Evolutionary conservation across 2,113 vertebrate genomes (phyloP), one percentile per base, ranked within the genome.

Genomic region (Ailuropoda melanoleuca): DNA sequence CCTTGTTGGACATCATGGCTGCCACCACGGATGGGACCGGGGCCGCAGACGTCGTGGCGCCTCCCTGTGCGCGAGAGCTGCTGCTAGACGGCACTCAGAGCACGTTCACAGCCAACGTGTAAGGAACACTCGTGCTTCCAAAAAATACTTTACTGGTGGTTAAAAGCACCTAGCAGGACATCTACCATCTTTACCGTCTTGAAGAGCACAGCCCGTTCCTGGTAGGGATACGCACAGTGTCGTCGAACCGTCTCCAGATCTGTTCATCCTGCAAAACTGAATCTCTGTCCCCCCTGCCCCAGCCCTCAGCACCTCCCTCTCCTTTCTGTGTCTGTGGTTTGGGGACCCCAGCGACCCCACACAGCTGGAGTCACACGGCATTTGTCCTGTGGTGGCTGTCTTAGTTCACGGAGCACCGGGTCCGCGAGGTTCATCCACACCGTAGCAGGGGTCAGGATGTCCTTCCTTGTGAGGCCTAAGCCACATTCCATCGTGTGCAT

Each of bases 311-410:
- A 10, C 3, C 43, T 3, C 0, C 4, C 0, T 46, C 46, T 21
- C 0, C 13, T 29, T n/a, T 11, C 87, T 23, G 34, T 53, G 37
- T 17, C 53, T 46, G 0, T 37, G 56, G 7, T 13, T 8, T 1
- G 68, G 92, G 13, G 3, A 0, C 18, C 0, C n/a, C 4, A 10
- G 14, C 3, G 0, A 5, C 39, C 26, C 23, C 12, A 0, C 3
- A 0, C 4, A 8, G 3, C 4, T 13, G 8, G 34, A 17, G 0
- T n/a, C 39, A 1, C 0, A 1, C 4, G 18, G 7, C 2, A 0
- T n/a, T 8, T 50, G 64, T 8, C 15, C 6, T 18, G 55, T 6
- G 48, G 15, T 23, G 18, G 31, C 62, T 29, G 55, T 37, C 53
- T 50, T 6, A 1, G 10, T 15, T 62, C 34, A 7, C 37, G 21